A percentile compares a stretch with the other conserved stretches of the same genome.
phyloP scores from a whole-genome alignment of 2,113 vertebrate genomes.

The Alligator mississippiensis region DNA sequence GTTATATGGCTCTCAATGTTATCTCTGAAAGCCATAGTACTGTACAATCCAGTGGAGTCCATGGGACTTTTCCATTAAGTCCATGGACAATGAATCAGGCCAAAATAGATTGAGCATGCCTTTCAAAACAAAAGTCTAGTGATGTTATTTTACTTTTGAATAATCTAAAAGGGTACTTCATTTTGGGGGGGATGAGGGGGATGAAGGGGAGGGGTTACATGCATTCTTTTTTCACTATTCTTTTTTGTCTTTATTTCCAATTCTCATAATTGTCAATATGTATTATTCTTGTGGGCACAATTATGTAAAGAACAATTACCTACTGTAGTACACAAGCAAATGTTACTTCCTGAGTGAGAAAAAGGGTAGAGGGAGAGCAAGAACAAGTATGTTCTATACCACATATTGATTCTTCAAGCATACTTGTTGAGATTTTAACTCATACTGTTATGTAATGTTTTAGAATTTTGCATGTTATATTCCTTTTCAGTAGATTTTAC shows the following conservation, averaged over 20 bases:
- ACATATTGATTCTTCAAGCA: neutral
- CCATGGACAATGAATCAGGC: neutral
- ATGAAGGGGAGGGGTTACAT: neutral
- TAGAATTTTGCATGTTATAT: neutral
- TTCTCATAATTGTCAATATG: neutral
- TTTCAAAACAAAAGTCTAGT: neutral
- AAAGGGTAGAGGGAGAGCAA: neutral
- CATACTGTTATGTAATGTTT: neutral
- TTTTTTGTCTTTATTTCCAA: neutral
- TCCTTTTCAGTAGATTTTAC: slow-evolving; percentile 7
- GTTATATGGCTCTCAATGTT: neutral
- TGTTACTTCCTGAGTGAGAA: neutral
- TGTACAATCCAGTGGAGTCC: neutral
- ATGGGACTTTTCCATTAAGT: neutral
- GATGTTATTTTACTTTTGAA: neutral
- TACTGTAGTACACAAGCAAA: neutral
- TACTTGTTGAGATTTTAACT: slow-evolving; percentile 18
- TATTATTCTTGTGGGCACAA: neutral
- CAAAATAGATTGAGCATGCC: neutral
- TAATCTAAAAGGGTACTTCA: neutral
- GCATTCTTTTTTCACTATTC: neutral
- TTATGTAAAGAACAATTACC: neutral
- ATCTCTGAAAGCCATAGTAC: neutral
- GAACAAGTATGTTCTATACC: neutral
- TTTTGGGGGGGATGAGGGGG: neutral